Base-by-base conservation (phyloP, 2,888 invertebrate species). In the Apeira syringaria region DNA sequence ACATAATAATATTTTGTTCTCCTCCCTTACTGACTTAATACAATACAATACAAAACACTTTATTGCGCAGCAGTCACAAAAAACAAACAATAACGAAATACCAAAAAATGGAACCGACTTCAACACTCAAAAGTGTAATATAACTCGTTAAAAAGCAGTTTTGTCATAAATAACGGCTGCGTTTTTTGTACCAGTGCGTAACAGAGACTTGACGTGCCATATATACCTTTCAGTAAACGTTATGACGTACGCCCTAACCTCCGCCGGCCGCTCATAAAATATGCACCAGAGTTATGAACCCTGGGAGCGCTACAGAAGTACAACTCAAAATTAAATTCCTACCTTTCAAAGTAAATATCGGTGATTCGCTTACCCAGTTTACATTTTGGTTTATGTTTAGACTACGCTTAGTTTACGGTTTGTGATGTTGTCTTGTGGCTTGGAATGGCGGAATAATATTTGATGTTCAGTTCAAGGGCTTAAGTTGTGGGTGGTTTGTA, bases 231-330 rank as follows among this genome's bases (percentile, higher is more conserved):
- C 59, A 60, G 51, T 61, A 63, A 68, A 68, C 67, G 61, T 73
- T 74, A 75, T 72, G 74, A 78, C 69, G 70, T 59, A 51, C 52
- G 64, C 66, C 31, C 53, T 56, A 54, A 72, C 72, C 69, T 64
- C 72, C 57, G 5, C 7, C 7, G 45, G 56, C 74, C 76, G 68
- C 75, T 75, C 78, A 79, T 85, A 74, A 83, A 86, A 76, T 82
- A 86, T 81, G 68, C 74, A 62, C 53, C 56, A 70, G 73, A 86
- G 74, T 74, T 80, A 85, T 74, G 74, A 53, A 50, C 54, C 50
- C 48, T 39, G 25, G 18, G 35, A 36, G 29, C 68, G 64, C 59
- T 24, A 65, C 66, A 61, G 67, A 64, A 61, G 68, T 68, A 68
- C 64, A 62, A 58, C 59, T 74, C 67, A 68, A 76, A 71, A 72